Conservation (phyloP, 2,113 vertebrate genomes). For the Xenus cinereus region DNA sequence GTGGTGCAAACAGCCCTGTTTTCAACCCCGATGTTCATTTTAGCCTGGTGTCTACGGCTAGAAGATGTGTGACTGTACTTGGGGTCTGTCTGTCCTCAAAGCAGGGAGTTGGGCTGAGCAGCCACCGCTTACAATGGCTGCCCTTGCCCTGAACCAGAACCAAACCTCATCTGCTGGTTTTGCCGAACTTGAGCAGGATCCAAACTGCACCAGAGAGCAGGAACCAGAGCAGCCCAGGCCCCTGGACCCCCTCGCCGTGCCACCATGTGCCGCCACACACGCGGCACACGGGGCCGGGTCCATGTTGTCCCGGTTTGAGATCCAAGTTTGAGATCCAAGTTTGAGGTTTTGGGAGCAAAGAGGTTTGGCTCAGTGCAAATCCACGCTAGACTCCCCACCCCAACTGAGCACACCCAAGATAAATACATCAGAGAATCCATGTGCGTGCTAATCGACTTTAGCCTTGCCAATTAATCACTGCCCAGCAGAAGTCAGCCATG, state of each 20-base stretch:
- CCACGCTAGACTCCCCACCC: neutral
- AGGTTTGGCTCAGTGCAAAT: neutral
- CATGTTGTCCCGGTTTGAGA: neutral
- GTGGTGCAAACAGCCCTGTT: accelerated
- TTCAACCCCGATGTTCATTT: accelerated
- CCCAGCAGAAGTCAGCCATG: neutral
- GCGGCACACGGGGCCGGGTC: accelerated
- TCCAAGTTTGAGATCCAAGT: no score
- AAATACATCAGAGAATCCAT: neutral
- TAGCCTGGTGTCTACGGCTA: neutral
- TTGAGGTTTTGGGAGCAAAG: neutral
- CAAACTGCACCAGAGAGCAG: neutral
- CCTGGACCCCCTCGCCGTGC: neutral
- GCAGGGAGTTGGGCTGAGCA: neutral
- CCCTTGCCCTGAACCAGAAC: neutral
- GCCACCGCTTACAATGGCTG: neutral
- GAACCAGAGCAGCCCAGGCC: neutral
- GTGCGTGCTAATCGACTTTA: neutral
- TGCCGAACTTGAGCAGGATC: neutral
- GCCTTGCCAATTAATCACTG: no score
- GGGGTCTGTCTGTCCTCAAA: neutral
- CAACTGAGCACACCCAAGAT: neutral
- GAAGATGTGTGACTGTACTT: accelerated
- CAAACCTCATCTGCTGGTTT: neutral
- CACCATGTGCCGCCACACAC: accelerated